Conservation (phyloP, 2,113 vertebrate species). For the Mesitornis unicolor region DNA sequence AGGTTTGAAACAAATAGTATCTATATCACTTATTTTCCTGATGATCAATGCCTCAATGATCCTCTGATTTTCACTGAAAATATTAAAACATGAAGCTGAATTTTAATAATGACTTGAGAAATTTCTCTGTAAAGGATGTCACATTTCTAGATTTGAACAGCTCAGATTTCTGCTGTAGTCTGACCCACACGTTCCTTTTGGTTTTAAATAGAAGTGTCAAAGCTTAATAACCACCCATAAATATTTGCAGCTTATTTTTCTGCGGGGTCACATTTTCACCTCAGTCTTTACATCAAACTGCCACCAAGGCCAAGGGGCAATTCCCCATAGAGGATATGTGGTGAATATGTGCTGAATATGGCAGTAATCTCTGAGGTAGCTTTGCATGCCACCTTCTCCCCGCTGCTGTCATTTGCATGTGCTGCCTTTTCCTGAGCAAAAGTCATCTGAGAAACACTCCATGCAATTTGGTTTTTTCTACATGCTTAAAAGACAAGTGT, state of each 20-base stretch:
- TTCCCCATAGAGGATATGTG: background rate
- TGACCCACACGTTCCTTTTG: background rate
- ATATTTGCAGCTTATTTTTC: background rate
- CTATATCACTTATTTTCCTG: background rate
- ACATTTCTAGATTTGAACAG: background rate
- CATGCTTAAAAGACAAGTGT: background rate
- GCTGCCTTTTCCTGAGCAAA: background rate
- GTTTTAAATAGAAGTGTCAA: background rate
- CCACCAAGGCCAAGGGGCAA: background rate
- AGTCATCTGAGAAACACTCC: background rate
- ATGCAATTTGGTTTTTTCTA: background rate
- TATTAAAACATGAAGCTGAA: background rate
- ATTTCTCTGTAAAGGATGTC: background rate
- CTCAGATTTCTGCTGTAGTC: background rate
- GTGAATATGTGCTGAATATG: background rate
- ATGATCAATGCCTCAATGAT: background rate
- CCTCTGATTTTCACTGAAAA: background rate
- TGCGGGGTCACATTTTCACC: background rate
- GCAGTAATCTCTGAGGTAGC: background rate
- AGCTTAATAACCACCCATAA: background rate
- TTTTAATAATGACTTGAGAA: background rate
- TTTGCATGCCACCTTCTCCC: background rate
- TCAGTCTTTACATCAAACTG: background rate
- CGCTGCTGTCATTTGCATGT: slow-evolving; percentile 4
- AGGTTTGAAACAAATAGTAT: background rate